phyloP scores from a whole-genome alignment of 2,888 invertebrate genomes.

The Drosophila paranaensis region DNA sequence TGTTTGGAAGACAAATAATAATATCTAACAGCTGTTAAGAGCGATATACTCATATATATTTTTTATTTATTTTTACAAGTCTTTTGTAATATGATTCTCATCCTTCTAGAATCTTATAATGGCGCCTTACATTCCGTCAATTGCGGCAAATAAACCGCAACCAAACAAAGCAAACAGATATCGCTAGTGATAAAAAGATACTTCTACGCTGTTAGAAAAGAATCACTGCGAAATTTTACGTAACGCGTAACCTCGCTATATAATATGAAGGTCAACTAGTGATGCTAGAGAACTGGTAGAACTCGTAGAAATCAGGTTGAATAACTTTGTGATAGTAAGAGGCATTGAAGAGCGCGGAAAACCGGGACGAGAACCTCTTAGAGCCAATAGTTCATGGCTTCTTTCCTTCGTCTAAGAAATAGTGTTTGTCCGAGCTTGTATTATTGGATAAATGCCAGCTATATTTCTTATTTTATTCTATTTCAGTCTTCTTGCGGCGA shows the following conservation, averaged over 20 bases:
- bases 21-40: background rate
- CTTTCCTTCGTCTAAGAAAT: background rate
- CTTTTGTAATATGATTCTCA: background rate
- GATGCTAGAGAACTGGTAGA: conserved; percentile 24
- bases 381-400: background rate
- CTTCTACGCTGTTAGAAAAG: conserved; percentile 31
- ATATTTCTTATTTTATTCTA: background rate
- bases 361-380: background rate
- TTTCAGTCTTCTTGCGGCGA: too few species aligned
- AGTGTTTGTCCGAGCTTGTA: too few species aligned
- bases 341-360: background rate
- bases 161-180: conserved; percentile 10
- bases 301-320: conserved; percentile 49
- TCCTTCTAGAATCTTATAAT: conserved; percentile 11
- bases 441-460: background rate
- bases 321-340: conserved; percentile 46
- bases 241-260: conserved; percentile 41
- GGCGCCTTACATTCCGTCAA: conserved; percentile 23
- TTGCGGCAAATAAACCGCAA: conserved; percentile 51
- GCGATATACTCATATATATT: background rate
- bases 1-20: background rate
- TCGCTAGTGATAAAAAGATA: conserved; percentile 8
- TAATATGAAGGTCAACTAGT: conserved; percentile 58
- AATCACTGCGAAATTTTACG: conserved; percentile 40
- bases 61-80: background rate